Evolutionary conservation across 1,140 invertebrate species (phyloP).

Genomic region (Holotrichia oblita): DNA sequence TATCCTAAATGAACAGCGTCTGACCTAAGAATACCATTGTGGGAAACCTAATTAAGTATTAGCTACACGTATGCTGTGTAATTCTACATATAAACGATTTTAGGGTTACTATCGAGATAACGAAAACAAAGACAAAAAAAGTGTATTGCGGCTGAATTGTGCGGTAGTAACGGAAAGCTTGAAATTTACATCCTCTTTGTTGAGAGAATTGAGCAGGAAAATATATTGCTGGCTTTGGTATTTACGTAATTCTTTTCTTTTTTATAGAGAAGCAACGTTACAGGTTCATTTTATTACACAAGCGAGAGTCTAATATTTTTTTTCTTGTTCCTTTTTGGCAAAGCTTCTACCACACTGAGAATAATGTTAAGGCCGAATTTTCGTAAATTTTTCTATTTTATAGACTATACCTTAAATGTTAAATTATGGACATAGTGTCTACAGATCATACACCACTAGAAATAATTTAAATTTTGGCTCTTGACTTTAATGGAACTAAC

Average conservation of each 20-base stretch:
- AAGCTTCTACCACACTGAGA: too few species aligned
- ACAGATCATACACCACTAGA: too few species aligned
- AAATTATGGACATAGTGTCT: too few species aligned
- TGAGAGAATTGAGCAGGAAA: background rate
- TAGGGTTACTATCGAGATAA: background rate
- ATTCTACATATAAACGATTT: constrained; percentile 8
- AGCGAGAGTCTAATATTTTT: background rate
- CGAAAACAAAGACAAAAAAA: background rate
- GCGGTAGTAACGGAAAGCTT: background rate
- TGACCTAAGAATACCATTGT: background rate
- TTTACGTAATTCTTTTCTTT: background rate
- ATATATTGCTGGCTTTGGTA: background rate
- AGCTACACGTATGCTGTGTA: background rate
- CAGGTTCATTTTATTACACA: background rate
- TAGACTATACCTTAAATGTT: too few species aligned
- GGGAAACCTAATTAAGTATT: background rate
- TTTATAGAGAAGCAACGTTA: background rate
- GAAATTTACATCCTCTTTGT: constrained; percentile 2
- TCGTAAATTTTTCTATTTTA: too few species aligned
- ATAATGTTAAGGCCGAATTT: too few species aligned
- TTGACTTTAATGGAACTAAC: too few species aligned
- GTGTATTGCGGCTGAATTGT: background rate
- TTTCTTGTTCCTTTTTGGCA: too few species aligned
- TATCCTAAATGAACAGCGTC: background rate
- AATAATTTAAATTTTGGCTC: too few species aligned